Conservation (phyloP, 1,140 invertebrate species). For the Scylla paramamosain region DNA sequence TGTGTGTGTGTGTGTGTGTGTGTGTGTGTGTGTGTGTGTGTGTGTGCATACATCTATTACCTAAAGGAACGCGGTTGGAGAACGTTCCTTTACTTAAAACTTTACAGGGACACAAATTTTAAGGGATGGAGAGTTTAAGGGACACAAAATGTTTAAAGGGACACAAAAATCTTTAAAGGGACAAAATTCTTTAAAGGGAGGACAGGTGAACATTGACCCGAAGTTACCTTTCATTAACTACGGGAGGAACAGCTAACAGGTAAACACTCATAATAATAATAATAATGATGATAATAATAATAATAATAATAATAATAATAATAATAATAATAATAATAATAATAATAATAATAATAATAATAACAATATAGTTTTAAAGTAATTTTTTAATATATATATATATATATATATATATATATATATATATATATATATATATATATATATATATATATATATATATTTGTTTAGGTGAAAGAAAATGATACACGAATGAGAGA, state of each 20-base stretch:
- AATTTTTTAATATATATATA: not conserved
- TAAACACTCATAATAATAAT: not conserved
- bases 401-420: too few relatives aligned
- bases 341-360: slow-evolving; percentile 18
- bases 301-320: slow-evolving; percentile 34
- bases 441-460: too few relatives aligned
- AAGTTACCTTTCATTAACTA: too few relatives aligned
- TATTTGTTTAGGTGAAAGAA: too few relatives aligned
- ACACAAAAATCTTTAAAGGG: too few relatives aligned
- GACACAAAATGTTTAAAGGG: too few relatives aligned
- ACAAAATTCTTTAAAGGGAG: too few relatives aligned
- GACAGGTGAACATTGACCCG: too few relatives aligned
- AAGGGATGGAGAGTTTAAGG: not conserved
- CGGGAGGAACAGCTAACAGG: not conserved
- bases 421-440: too few relatives aligned
- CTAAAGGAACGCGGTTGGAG: not conserved
- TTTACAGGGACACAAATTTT: not conserved
- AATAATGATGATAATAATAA: not conserved
- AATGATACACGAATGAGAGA: too few relatives aligned
- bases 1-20: slow-evolving; percentile 31
- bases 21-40: slow-evolving; percentile 43
- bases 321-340: not conserved
- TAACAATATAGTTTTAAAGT: not conserved
- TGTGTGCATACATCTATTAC: not conserved
- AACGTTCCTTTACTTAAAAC: not conserved